A percentile compares a stretch with the other conserved stretches of the same genome.
phyloP scores from a whole-genome alignment of 2,888 invertebrate genomes.

The Zygothrica quintamaculata region DNA sequence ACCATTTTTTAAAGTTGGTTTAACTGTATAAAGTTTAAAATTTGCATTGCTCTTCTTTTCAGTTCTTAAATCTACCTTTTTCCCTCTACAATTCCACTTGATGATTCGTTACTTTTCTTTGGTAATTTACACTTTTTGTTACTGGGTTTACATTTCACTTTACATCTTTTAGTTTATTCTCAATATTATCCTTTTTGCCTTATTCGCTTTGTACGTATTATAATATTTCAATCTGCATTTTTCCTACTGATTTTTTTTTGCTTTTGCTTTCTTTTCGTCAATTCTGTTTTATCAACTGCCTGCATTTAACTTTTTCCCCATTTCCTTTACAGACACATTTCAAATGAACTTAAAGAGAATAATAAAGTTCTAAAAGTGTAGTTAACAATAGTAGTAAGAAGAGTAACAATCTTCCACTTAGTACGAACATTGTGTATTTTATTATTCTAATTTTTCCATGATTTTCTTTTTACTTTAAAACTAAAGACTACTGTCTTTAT shows the following conservation, averaged over 20 bases:
- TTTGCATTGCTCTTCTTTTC: neutral
- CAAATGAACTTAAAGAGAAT: no score
- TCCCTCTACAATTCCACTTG: neutral
- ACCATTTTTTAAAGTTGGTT: neutral
- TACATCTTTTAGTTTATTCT: constrained; percentile 7
- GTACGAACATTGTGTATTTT: neutral
- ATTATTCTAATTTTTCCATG: neutral
- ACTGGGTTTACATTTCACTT: constrained; percentile 21
- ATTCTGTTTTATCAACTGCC: neutral
- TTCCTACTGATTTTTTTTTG: neutral
- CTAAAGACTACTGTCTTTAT: neutral
- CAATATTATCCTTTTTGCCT: neutral
- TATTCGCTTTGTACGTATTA: neutral
- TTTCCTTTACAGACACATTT: no score
- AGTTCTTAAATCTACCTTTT: neutral
- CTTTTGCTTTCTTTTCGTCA: neutral
- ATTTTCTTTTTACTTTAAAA: no score
- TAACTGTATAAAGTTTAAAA: neutral
- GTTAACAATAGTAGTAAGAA: no score
- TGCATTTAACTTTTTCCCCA: no score
- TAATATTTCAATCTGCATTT: neutral
- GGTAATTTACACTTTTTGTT: constrained; percentile 18
- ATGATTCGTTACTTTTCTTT: neutral
- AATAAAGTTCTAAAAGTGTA: no score
- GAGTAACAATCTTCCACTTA: no score